These are phyloP conservation scores for Spicauda simplicius DNA, from an alignment of 2,888 invertebrate species.

Conservation along the genomic window DNA sequence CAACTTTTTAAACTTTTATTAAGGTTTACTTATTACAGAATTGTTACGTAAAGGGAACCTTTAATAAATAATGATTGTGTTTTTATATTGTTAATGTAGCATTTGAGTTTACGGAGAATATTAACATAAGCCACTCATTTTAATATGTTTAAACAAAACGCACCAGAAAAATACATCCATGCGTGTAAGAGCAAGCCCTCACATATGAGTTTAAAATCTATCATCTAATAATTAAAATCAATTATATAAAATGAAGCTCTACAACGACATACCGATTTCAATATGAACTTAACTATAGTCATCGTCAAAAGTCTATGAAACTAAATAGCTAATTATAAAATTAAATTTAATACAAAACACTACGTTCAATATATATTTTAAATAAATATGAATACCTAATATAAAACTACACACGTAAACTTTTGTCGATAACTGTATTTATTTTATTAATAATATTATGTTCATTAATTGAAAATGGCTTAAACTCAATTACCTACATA, in stretches of 20 bases:
- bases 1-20: not conserved
- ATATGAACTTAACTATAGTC: conserved; percentile 21
- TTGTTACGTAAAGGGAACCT: not conserved
- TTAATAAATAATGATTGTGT: not conserved
- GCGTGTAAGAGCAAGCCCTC: conserved; percentile 4
- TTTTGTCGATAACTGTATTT: conserved; percentile 32
- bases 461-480: conserved; percentile 23
- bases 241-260: not conserved
- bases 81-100: not conserved
- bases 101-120: conserved; percentile 2
- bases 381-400: not conserved
- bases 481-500: conserved; percentile 21
- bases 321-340: not conserved
- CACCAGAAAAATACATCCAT: conserved; percentile 24
- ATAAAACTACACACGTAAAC: not conserved
- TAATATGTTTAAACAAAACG: conserved; percentile 20
- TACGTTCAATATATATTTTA: not conserved
- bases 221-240: not conserved
- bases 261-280: not conserved
- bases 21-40: not conserved
- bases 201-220: conserved; percentile 12
- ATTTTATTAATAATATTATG: conserved; percentile 6
- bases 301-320: conserved; percentile 24
- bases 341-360: not conserved
- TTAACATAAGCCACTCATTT: not conserved